Evolutionary conservation across 2,888 invertebrate species (phyloP), one percentile per base, ranked within the genome.

Genomic region (Tipula lateralis): DNA sequence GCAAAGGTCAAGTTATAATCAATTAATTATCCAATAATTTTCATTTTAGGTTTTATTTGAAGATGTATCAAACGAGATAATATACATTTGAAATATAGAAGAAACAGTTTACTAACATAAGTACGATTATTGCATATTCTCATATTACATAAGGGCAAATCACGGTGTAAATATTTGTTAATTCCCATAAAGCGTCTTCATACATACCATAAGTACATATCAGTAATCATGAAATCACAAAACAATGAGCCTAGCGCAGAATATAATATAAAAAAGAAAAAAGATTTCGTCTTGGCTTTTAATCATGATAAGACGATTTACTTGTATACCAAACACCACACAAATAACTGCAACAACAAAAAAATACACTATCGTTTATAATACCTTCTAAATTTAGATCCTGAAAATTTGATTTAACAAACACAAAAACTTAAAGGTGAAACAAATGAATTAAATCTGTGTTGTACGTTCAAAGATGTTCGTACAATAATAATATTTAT

Each of bases 361-460:
- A 24, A 66, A n/a, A n/a, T n/a, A n/a, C n/a, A n/a, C n/a, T n/a
- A 19, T 66, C 66, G 24, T 66, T 66, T 66, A 66, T 66, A 66
- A 66, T 66, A 66, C 66, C 24, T 19, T 66, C 66, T 66, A 66
- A 66, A 66, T 66, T 66, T 66, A 66, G 66, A 66, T 66, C 66
- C 24, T 9, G 66, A 66, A 66, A 66, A 66, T 66, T 66, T 66
- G 66, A 66, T 66, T 66, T 66, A 24, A 19, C 66, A 66, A 66
- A 66, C 12, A 9, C 7, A 66, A 66, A 66, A 66, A 24, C 66
- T 66, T 50, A 24, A 66, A 24, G 66, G 7, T 66, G 19, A 66
- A 66, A n/a, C n/a, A n/a, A n/a, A n/a, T 19, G 66, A 24, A 66
- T 66, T 66, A 66, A 24, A 24, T 66, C 24, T 66, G 66, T 66